Evolutionary conservation across 2,888 invertebrate species (phyloP).

Genomic region (Lithophane ornitopus): DNA sequence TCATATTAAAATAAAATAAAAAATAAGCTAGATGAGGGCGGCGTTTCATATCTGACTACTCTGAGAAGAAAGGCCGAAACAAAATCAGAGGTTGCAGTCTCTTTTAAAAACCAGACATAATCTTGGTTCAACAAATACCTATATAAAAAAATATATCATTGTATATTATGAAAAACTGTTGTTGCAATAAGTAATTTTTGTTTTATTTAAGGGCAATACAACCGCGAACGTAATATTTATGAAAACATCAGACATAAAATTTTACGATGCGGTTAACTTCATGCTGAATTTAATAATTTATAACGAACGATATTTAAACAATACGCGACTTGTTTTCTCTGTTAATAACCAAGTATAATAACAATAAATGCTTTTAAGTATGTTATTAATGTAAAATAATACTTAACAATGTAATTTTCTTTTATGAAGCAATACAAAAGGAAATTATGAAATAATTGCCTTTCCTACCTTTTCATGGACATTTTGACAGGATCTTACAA

Average conservation of each 20-base stretch:
- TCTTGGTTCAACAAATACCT: too few relatives aligned
- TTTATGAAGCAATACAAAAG: background rate
- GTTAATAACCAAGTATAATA: conserved; percentile 6
- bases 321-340: conserved; percentile 5
- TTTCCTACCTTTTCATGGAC: conserved; percentile 7
- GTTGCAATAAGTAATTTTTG: conserved; percentile 21
- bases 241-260: conserved; percentile 27
- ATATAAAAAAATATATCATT: too few relatives aligned
- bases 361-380: conserved; percentile 4
- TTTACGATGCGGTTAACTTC: conserved; percentile 38
- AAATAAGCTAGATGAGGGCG: too few relatives aligned
- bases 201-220: conserved; percentile 17
- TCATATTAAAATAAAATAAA: too few relatives aligned
- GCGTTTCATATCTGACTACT: too few relatives aligned
- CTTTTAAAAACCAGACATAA: too few relatives aligned
- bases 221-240: conserved; percentile 21
- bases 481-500: conserved; percentile 13
- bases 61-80: too few relatives aligned
- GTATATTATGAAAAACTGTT: background rate
- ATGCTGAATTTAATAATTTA: conserved; percentile 34
- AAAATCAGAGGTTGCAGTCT: too few relatives aligned
- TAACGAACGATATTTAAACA: conserved; percentile 20
- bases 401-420: conserved; percentile 1
- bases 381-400: conserved; percentile 6
- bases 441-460: conserved; percentile 13